phyloP scores from a whole-genome alignment of 2,888 invertebrate species.

The Pyrrhosoma nymphula region DNA sequence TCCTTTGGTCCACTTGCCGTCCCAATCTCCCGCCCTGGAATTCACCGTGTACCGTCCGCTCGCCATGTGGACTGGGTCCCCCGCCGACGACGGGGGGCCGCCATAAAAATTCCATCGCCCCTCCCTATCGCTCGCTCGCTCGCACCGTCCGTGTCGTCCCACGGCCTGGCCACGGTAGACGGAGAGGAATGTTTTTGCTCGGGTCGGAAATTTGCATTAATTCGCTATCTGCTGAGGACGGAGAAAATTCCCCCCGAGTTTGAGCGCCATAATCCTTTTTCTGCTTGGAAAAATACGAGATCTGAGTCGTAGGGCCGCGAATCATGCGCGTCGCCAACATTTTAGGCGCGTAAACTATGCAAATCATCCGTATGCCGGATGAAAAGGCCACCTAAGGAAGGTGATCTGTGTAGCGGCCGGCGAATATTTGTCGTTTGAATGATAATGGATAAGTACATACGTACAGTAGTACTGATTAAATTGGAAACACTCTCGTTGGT shows the following conservation, averaged over 20 bases:
- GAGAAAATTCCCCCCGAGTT: not conserved
- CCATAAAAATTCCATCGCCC: slow-evolving; percentile 7
- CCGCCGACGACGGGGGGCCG: not conserved
- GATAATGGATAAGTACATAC: too few species aligned
- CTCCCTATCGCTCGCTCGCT: not conserved
- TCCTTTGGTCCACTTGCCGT: not conserved
- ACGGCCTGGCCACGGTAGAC: not conserved
- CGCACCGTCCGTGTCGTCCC: not conserved
- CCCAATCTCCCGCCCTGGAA: not conserved
- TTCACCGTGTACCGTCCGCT: not conserved
- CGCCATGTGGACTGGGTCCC: not conserved
- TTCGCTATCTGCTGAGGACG: not conserved
- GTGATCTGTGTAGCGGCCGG: too few species aligned
- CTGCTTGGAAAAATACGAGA: not conserved
- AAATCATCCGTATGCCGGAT: too few species aligned
- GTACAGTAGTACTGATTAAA: too few species aligned
- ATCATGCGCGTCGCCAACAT: not conserved
- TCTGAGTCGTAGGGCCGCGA: not conserved
- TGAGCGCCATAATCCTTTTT: not conserved
- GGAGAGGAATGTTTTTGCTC: slow-evolving; percentile 19
- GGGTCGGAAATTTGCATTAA: slow-evolving; percentile 21
- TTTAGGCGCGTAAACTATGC: too few species aligned
- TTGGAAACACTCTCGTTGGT: too few species aligned
- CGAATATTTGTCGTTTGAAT: too few species aligned
- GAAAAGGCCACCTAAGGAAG: too few species aligned